A percentile compares a stretch with the other conserved stretches of the same genome.
These are phyloP conservation scores for Tragelaphus scriptus DNA, from an alignment of 2,113 vertebrate species.

Conservation along the genomic window DNA sequence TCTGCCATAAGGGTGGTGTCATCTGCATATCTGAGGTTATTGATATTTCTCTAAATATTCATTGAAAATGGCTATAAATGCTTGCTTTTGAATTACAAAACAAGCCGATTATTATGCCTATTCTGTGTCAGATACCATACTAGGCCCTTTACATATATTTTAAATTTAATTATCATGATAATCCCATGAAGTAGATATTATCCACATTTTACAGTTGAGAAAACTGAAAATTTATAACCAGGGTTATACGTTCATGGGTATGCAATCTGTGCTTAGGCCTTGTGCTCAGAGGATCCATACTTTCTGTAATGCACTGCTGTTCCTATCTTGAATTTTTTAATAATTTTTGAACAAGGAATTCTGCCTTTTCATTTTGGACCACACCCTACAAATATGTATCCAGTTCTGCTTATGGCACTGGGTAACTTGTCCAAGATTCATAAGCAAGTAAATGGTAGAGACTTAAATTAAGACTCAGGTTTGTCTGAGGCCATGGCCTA, in stretches of 20 bases:
- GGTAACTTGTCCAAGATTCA: neutral
- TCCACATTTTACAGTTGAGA: neutral
- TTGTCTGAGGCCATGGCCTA: neutral
- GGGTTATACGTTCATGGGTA: neutral
- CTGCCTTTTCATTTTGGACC: neutral
- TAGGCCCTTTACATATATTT: neutral
- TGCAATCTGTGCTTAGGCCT: neutral
- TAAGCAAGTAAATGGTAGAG: neutral
- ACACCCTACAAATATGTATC: neutral
- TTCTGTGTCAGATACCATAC: neutral
- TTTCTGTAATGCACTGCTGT: neutral
- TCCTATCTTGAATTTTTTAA: conserved; percentile 17
- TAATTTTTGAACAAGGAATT: neutral
- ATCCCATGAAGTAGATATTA: neutral
- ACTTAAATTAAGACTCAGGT: neutral
- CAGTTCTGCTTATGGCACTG: neutral
- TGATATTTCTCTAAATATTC: too few relatives aligned
- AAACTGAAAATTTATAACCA: neutral
- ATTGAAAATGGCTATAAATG: neutral
- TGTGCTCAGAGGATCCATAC: neutral
- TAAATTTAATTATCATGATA: neutral
- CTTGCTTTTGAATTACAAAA: neutral
- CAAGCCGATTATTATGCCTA: neutral
- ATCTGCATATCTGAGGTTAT: too few relatives aligned
- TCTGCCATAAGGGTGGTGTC: too few relatives aligned